Evolutionary conservation across 2,113 vertebrate genomes (phyloP), one percentile per base, ranked within the genome.

Genomic region (Ifrita kowaldi): DNA sequence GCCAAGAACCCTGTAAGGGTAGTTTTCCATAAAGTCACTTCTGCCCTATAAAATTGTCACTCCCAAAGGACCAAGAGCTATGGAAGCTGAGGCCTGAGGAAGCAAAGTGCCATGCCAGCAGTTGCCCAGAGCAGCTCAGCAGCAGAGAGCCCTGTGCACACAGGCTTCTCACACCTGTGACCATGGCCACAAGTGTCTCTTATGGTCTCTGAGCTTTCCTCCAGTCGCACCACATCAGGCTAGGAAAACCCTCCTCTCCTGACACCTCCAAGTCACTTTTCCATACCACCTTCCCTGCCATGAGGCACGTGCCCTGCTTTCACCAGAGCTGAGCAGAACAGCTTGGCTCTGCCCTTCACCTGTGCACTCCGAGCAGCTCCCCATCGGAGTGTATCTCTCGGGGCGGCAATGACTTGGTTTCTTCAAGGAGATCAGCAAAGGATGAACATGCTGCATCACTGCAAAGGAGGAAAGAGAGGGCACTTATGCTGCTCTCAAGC

Each of bases 361-460:
- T 98, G 84, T 98, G 97, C 26, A 67, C 35, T 5, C 95, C 80
- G 2, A 94, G 79, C 70, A 97, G 97, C 73, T 99, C 98, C 94
- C 98, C 98, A 1, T 99, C 99, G 0, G 99, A 99, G 90, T 98
- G 95, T 71, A 88, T 76, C 27, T 98, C 98, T 87, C 71, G 97
- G 37, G 90, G 78, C 79, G 95, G 97, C 1, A 62, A 28, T 0
- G 32, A 56, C 11, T 32, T n/a, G 2, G 56, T 16, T 70, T 95
- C 96, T 62, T 11, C 63, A 11, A 92, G 97, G 74, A 97, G 93
- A 90, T 98, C 98, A 91, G 96, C 78, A 32, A 97, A 56, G 8
- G 98, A 98, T 80, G 97, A 98, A 95, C 97, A 97, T 68, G 98
- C 39, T 3, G 98, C 98, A 69, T 98, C 98, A 95, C 98, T 98